Evolutionary conservation across 2,113 vertebrate species (phyloP), one percentile per base, ranked within the genome.

Genomic region (Parus major): DNA sequence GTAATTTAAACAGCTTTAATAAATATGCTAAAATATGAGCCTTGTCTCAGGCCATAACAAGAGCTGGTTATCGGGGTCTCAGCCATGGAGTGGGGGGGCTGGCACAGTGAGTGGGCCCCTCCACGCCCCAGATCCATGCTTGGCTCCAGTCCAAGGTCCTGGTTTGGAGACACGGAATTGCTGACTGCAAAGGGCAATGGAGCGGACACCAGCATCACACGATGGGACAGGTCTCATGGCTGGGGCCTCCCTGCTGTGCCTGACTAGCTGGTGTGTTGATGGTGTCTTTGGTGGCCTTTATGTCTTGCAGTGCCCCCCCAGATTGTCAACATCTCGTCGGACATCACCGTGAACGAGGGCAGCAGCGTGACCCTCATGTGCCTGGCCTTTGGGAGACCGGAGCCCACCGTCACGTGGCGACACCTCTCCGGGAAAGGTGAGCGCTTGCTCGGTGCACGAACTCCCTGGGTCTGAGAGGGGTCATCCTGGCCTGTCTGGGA

Each of bases 311-410:
- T 99, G 68, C 99, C 99, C 61, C 99, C 99, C 17, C 98, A 98
- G 98, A 99, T 99, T 75, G 98, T 99, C 49, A 99, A 99, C 95
- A 99, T 99, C 97, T 99, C 99, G 1, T 98, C 98, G 14, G 99
- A 99, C 75, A 87, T 99, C 96, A 98, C 99, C 0, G 99, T 99
- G 95, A 99, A 99, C 0, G 99, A 99, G 95, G 99, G 99, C 94
- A 99, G 98, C 97, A 99, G 98, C 0, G 98, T 99, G 88, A 99
- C 98, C 70, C 98, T 99, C 12, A 98, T 99, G 97, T 99, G 99
- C 95, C 96, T 99, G 95, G 99, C 99, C 7, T 98, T 99, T 3
- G 99, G 99, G 80, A 98, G 99, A 94, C 99, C 99, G 0, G 99
- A 99, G 87, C 99, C 99, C 41, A 99, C 98, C 2, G 98, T 99